phyloP scores from a whole-genome alignment of 2,113 vertebrate species.

The Zingel zingel region DNA sequence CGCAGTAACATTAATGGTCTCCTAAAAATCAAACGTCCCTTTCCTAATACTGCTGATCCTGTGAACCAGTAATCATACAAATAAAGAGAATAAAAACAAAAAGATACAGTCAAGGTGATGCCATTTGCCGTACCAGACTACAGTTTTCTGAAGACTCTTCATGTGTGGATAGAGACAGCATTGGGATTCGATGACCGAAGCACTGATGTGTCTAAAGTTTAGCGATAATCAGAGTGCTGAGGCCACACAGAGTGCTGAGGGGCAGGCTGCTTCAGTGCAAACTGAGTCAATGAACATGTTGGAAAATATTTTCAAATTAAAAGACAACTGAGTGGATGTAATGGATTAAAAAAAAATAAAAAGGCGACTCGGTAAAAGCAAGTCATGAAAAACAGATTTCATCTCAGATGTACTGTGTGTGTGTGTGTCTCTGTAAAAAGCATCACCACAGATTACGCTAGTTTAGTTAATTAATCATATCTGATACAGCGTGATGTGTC shows the following conservation, averaged over 20 bases:
- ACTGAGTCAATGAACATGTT: constrained; percentile 31
- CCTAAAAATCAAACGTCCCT: not conserved
- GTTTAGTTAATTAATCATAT: constrained; percentile 49
- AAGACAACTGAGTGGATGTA: constrained; percentile 13
- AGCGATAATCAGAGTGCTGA: constrained; percentile 40
- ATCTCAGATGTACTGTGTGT: constrained; percentile 48
- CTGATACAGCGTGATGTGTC: constrained; percentile 44
- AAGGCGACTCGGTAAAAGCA: not conserved
- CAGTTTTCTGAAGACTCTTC: constrained; percentile 28
- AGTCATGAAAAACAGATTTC: constrained; percentile 49
- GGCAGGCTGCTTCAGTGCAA: constrained; percentile 56
- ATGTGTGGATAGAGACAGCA: constrained; percentile 20
- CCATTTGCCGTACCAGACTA: constrained; percentile 32
- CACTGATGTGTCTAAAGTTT: constrained; percentile 50
- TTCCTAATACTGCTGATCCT: constrained; percentile 23
- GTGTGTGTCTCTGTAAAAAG: constrained; percentile 12
- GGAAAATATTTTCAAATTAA: constrained; percentile 7
- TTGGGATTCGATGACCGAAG: constrained; percentile 49
- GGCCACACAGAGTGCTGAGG: constrained; percentile 64
- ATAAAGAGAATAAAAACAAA: constrained; percentile 31
- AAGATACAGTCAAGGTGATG: constrained; percentile 35
- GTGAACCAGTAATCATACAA: constrained; percentile 26
- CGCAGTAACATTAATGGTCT: constrained; percentile 7
- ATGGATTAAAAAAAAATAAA: not conserved
- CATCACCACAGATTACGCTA: constrained; percentile 15